Conservation (phyloP, 2,888 invertebrate genomes). For the Calameuta idolon region DNA sequence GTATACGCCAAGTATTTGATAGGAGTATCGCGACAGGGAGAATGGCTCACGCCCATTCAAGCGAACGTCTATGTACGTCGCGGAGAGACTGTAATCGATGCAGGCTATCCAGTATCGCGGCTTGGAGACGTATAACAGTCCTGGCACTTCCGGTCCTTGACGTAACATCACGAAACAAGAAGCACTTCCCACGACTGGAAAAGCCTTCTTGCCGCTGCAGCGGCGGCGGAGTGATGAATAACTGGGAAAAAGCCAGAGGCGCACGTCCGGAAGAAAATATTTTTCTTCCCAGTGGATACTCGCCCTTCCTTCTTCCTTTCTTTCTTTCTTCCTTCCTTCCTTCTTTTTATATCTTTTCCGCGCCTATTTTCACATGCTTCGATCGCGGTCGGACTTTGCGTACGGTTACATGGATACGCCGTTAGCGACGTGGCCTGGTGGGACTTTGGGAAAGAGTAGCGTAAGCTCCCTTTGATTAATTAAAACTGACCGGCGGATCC, state of each 20-base stretch:
- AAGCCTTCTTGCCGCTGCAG: not conserved
- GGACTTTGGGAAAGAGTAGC: slow-evolving; percentile 5
- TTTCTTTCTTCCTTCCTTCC: not conserved
- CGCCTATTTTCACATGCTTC: slow-evolving; percentile 13
- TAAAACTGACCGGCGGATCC: slow-evolving; percentile 45
- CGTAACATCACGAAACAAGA: not conserved
- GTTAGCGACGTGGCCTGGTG: not conserved
- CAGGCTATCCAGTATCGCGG: not conserved
- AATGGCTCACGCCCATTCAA: not conserved
- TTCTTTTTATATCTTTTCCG: slow-evolving; percentile 2
- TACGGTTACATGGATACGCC: slow-evolving; percentile 7
- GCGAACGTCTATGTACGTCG: not conserved
- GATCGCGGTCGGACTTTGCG: not conserved
- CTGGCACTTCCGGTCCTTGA: not conserved
- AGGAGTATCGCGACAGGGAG: not conserved
- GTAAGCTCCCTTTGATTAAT: slow-evolving; percentile 48
- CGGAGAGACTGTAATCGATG: not conserved
- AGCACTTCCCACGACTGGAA: not conserved
- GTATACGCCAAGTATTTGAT: not conserved
- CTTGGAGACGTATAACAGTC: not conserved
- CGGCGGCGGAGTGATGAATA: not conserved
- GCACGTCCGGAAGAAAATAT: not conserved
- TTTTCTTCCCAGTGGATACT: not conserved
- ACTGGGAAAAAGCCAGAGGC: not conserved
- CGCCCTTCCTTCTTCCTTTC: not conserved